A percentile compares a stretch with the other conserved stretches of the same genome.
These are phyloP conservation scores for Acanthococcus lagerstroemiae DNA, from an alignment of 2,888 invertebrate genomes.

Conservation along the genomic window DNA sequence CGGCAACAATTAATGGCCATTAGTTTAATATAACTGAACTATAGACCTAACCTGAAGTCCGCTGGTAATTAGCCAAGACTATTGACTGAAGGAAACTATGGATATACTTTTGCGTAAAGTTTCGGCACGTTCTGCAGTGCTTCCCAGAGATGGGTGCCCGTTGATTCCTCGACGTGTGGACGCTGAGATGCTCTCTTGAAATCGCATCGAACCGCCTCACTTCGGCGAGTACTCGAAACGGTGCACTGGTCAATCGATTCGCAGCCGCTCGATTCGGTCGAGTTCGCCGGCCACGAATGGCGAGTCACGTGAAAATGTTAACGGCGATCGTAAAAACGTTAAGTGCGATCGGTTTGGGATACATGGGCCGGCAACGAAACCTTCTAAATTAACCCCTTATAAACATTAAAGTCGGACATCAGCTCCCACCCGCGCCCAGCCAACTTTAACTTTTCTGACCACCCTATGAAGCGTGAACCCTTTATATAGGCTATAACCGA, in stretches of 20 bases:
- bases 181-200: too few species aligned
- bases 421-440: conserved; percentile 9
- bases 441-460: conserved; percentile 25
- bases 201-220: too few species aligned
- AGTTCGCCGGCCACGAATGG: too few species aligned
- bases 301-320: too few species aligned
- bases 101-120: conserved; percentile 16
- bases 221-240: too few species aligned
- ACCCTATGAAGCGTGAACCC: conserved; percentile 30
- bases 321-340: too few species aligned
- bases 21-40: conserved; percentile 20
- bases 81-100: conserved; percentile 27
- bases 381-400: conserved; percentile 26
- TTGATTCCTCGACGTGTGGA: too few species aligned
- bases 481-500: conserved; percentile 11
- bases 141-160: background rate
- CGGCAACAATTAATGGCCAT: conserved; percentile 29
- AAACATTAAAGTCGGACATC: conserved; percentile 23
- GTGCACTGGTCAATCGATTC: background rate
- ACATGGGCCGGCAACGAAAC: conserved; percentile 10
- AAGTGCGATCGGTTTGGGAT: conserved; percentile 8
- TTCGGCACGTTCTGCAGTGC: conserved; percentile 26
- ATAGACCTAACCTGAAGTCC: conserved; percentile 28
- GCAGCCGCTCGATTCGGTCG: background rate
- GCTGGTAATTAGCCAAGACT: conserved; percentile 28